Conservation (phyloP, 1,140 invertebrate genomes). For the Centruroides sculpturatus region DNA sequence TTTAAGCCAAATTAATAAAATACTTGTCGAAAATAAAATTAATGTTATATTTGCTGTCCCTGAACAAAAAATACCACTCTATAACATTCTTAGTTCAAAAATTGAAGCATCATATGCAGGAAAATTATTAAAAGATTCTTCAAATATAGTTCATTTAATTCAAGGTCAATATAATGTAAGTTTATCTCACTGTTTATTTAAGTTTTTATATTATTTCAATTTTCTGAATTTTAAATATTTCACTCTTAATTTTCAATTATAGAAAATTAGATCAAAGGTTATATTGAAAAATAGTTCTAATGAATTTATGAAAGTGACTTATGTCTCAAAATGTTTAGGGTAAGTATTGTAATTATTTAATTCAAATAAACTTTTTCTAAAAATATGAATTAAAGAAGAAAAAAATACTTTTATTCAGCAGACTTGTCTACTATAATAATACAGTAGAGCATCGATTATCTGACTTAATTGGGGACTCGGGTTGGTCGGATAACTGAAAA, state of each 20-base stretch:
- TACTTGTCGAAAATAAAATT: conserved; percentile 83
- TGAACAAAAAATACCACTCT: conserved; percentile 59
- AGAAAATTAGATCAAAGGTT: conserved; percentile 13
- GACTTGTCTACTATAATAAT: too few species aligned
- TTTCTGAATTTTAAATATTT: too few species aligned
- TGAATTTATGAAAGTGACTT: conserved; percentile 12
- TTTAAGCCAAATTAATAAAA: conserved; percentile 59
- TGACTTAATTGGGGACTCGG: too few species aligned
- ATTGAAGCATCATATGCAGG: conserved; percentile 67
- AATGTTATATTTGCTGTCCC: conserved; percentile 97
- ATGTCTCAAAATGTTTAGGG: conserved; percentile 15
- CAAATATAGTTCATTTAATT: conserved; percentile 83
- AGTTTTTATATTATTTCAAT: too few species aligned
- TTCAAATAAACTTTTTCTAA: background rate
- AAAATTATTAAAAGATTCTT: conserved; percentile 68
- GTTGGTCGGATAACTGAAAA: too few species aligned
- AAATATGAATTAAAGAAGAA: too few species aligned
- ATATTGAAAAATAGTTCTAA: conserved; percentile 12
- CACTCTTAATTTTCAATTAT: background rate
- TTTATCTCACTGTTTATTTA: background rate
- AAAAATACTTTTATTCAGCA: too few species aligned
- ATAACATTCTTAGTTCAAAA: conserved; percentile 58
- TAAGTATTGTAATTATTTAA: conserved; percentile 1
- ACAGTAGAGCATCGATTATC: too few species aligned
- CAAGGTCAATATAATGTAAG: conserved; percentile 69